A percentile compares a stretch with the other conserved stretches of the same genome.
phyloP scores from a whole-genome alignment of 2,888 invertebrate genomes.

The Apamea anceps region DNA sequence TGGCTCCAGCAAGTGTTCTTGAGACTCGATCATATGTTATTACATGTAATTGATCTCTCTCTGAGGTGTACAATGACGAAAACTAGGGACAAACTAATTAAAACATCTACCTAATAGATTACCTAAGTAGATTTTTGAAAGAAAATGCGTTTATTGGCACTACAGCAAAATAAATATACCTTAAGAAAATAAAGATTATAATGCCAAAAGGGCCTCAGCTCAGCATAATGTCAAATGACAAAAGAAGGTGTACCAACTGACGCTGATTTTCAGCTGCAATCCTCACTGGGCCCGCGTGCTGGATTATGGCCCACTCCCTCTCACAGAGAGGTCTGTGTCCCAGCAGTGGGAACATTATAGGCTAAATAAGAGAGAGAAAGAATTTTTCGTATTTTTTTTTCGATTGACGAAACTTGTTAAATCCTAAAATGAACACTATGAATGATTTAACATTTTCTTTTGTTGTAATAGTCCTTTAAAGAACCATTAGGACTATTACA shows the following conservation, averaged over 20 bases:
- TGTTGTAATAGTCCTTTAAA: not conserved
- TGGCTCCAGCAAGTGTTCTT: constrained; percentile 53
- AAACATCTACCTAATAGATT: not conserved
- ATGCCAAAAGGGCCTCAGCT: no score
- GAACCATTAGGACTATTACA: not conserved
- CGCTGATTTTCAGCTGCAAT: not conserved
- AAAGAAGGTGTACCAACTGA: no score
- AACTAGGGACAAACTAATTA: not conserved
- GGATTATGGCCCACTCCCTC: not conserved
- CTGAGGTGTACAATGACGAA: constrained; percentile 24
- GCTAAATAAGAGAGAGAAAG: not conserved
- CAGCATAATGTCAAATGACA: no score
- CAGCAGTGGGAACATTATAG: not conserved
- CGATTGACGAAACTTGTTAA: not conserved
- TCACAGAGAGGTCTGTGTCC: not conserved
- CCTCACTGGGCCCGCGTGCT: not conserved
- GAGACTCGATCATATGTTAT: constrained; percentile 57
- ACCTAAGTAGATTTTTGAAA: not conserved
- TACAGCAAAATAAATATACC: no score
- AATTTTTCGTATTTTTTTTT: not conserved
- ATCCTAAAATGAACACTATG: not conserved
- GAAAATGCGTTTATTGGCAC: no score
- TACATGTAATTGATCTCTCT: constrained; percentile 40
- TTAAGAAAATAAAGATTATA: no score
- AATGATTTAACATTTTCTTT: not conserved